phyloP scores from a whole-genome alignment of 2,888 invertebrate genomes.

The Euplexia lucipara region DNA sequence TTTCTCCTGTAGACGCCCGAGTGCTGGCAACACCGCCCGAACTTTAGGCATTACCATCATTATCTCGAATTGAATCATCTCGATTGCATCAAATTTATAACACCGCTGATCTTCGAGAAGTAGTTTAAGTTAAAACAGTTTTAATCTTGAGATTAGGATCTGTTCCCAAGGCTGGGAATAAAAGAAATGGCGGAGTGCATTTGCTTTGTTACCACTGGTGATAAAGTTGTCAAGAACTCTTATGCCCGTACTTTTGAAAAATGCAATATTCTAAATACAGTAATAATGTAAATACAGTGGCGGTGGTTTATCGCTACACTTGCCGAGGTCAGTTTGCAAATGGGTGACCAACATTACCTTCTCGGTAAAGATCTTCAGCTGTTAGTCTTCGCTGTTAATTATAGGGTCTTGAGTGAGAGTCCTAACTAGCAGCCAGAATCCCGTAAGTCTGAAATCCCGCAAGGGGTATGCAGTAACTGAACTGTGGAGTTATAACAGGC shows the following conservation, averaged over 20 bases:
- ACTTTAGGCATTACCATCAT: slow-evolving; percentile 54
- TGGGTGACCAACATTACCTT: too few species aligned
- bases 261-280: too few species aligned
- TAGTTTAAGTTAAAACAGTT: slow-evolving; percentile 53
- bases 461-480: too few species aligned
- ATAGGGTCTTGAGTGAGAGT: too few species aligned
- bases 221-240: neutral
- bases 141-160: slow-evolving; percentile 47
- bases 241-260: neutral
- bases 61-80: slow-evolving; percentile 60
- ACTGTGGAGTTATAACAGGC: too few species aligned
- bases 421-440: too few species aligned
- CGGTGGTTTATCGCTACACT: too few species aligned
- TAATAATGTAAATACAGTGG: too few species aligned
- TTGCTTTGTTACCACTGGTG: neutral
- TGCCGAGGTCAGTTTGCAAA: too few species aligned
- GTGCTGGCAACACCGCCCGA: slow-evolving; percentile 34
- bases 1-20: slow-evolving; percentile 15
- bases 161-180: slow-evolving; percentile 15
- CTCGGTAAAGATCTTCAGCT: too few species aligned
- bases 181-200: slow-evolving; percentile 13
- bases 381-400: too few species aligned
- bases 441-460: too few species aligned
- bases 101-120: slow-evolving; percentile 56
- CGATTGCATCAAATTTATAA: slow-evolving; percentile 67